Conservation (phyloP, 2,797 vertebrate genomes). For the Etheostoma nigrum region DNA sequence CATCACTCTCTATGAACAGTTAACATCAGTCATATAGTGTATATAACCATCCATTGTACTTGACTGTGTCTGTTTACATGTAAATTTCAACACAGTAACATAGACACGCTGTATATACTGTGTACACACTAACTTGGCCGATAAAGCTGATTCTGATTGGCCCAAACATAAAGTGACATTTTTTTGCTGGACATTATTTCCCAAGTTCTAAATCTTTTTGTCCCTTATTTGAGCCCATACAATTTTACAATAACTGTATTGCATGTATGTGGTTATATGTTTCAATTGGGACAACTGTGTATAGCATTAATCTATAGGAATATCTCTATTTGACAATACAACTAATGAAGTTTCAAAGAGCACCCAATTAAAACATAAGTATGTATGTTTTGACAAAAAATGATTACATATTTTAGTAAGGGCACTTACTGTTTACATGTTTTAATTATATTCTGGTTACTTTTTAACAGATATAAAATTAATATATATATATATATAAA, state of each 20-base stretch:
- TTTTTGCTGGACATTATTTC: not conserved
- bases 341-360: not conserved
- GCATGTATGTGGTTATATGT: no score
- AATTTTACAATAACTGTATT: not conserved
- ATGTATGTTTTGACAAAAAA: not conserved
- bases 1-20: no score
- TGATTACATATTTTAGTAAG: not conserved
- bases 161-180: not conserved
- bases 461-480: not conserved
- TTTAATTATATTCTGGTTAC: not conserved
- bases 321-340: not conserved
- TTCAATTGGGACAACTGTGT: not conserved
- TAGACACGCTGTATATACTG: no score
- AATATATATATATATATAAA: not conserved
- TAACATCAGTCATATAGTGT: no score
- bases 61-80: no score
- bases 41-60: no score
- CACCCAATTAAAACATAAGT: not conserved
- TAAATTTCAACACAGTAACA: no score
- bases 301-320: not conserved
- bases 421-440: not conserved
- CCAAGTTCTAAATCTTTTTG: not conserved
- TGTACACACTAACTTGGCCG: no score
- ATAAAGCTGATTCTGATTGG: not conserved
- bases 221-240: not conserved